Percentiles rank a stretch among this genome's conserved stretches.
phyloP scores from a whole-genome alignment of 2,113 vertebrate species.

The Artemisiospiza belli region DNA sequence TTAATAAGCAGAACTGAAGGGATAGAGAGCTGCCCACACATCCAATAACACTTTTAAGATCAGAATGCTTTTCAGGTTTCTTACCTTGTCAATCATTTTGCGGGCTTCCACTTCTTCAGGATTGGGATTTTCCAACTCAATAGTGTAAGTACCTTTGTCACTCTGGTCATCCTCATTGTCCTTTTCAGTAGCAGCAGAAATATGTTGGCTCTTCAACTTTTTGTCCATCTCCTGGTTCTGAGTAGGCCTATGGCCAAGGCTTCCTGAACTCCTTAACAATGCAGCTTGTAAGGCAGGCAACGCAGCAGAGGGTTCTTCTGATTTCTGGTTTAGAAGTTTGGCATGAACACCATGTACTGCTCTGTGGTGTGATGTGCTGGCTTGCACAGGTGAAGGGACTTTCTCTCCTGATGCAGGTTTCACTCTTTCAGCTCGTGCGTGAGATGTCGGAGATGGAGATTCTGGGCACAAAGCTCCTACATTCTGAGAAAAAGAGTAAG shows the following conservation, averaged over 20 bases:
- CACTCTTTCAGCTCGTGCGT: slow-evolving; percentile 77
- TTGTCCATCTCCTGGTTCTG: slow-evolving; percentile 81
- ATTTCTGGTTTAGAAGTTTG: slow-evolving; percentile 91
- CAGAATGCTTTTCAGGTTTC: not conserved
- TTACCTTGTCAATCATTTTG: slow-evolving; percentile 97
- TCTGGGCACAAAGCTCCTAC: slow-evolving; percentile 79
- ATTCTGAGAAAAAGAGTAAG: slow-evolving; percentile 92
- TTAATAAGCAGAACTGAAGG: not conserved
- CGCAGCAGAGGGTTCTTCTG: slow-evolving; percentile 84
- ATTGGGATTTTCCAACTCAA: slow-evolving; percentile 93
- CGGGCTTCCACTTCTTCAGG: slow-evolving; percentile 92
- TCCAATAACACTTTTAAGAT: not conserved
- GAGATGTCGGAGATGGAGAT: slow-evolving; percentile 82
- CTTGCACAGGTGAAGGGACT: slow-evolving; percentile 78
- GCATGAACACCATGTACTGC: slow-evolving; percentile 77
- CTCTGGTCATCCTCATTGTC: slow-evolving; percentile 91
- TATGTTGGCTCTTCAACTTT: slow-evolving; percentile 71
- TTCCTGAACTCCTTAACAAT: slow-evolving; percentile 86
- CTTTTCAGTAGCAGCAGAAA: slow-evolving; percentile 73
- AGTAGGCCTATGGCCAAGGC: slow-evolving; percentile 85
- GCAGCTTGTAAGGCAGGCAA: slow-evolving; percentile 76
- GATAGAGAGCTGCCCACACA: not conserved
- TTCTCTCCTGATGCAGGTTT: slow-evolving; percentile 79
- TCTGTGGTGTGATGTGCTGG: slow-evolving; percentile 73
- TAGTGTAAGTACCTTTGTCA: slow-evolving; percentile 95